phyloP scores from a whole-genome alignment of 2,113 vertebrate species.

The Neomonachus schauinslandi region DNA sequence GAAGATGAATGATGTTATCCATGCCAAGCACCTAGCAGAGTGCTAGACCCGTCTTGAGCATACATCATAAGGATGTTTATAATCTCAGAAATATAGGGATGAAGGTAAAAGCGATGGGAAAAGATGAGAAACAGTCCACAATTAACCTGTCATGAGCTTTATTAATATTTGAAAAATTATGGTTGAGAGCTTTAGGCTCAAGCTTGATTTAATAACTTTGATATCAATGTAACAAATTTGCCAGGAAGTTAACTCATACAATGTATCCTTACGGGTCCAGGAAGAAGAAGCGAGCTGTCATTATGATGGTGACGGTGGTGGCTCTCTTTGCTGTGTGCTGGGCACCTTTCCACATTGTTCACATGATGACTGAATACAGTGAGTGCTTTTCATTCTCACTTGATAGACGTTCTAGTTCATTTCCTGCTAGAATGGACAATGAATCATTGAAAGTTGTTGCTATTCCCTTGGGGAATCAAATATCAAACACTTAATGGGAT shows the following conservation, averaged over 20 bases:
- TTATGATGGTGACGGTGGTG: constrained; percentile 89
- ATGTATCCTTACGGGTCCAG: constrained; percentile 76
- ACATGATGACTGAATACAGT: constrained; percentile 88
- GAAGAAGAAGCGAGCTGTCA: constrained; percentile 87
- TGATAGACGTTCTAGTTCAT: background rate
- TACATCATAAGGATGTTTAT: too few species aligned
- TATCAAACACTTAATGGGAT: background rate
- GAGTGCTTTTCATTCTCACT: constrained; percentile 66
- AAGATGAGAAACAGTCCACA: background rate
- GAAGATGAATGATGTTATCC: background rate
- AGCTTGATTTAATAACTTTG: background rate
- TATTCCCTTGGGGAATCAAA: background rate
- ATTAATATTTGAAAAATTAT: background rate
- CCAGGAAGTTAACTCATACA: background rate
- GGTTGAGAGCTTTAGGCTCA: background rate
- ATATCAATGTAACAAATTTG: too few species aligned
- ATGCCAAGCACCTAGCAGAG: background rate
- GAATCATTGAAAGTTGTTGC: background rate
- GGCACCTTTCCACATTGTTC: constrained; percentile 87
- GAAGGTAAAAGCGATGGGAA: background rate
- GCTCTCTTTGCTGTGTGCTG: constrained; percentile 88
- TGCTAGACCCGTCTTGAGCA: background rate
- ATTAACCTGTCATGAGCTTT: background rate
- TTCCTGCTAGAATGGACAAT: background rate
- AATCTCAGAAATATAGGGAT: too few species aligned